Percentiles rank a stretch among this genome's conserved stretches.
Conservation (phyloP, 2,113 vertebrate genomes). For the Sorex fumeus region DNA sequence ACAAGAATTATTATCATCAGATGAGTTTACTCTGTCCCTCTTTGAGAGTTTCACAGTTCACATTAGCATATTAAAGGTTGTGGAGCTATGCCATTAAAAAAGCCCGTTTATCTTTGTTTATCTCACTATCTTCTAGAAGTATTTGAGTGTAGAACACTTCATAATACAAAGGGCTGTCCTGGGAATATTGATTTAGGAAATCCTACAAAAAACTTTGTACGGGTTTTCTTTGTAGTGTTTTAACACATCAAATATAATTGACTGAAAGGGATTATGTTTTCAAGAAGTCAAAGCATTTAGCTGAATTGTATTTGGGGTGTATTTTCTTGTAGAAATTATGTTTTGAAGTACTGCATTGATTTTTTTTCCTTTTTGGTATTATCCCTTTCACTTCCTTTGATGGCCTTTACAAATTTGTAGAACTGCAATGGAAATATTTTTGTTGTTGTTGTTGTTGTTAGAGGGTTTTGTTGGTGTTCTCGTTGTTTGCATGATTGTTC, state of each 20-base stretch:
- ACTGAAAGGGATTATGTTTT: conserved; percentile 34
- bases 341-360: conserved; percentile 51
- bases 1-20: conserved; percentile 14
- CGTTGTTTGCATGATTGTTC: conserved; percentile 19
- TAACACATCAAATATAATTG: not conserved
- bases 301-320: not conserved
- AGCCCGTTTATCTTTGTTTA: not conserved
- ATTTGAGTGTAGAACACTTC: not conserved
- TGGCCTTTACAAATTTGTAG: conserved; percentile 35
- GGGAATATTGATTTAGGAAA: conserved; percentile 7
- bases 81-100: not conserved
- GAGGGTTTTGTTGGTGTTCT: not conserved
- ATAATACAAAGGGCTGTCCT: not conserved
- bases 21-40: not conserved
- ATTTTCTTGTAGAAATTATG: conserved; percentile 41
- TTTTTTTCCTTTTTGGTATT: not conserved
- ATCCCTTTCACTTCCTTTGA: not conserved
- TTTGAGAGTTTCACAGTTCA: conserved; percentile 20
- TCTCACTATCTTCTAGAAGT: conserved; percentile 15
- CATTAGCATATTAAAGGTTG: not conserved
- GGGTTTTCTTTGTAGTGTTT: conserved; percentile 18
- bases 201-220: conserved; percentile 3
- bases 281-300: not conserved
- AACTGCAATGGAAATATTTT: not conserved
- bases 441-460: conserved; percentile 17